These are phyloP conservation scores for Harpalus rubripes DNA, from an alignment of 2,888 invertebrate species.

Conservation along the genomic window DNA sequence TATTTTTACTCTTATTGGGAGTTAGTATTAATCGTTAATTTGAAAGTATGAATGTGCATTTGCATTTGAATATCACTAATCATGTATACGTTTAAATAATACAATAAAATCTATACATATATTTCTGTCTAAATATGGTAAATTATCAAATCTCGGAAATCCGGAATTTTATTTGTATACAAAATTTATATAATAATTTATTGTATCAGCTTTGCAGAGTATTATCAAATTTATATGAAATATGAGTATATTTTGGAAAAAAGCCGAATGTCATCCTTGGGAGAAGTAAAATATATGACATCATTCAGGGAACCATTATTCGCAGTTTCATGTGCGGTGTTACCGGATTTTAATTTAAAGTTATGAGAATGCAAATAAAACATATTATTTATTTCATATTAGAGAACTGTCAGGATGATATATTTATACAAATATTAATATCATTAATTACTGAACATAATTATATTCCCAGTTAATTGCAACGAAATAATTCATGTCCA, in stretches of 20 bases:
- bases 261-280: constrained; percentile 13
- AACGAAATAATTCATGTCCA: constrained; percentile 4
- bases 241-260: neutral
- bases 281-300: constrained; percentile 10
- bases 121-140: neutral
- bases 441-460: constrained; percentile 40
- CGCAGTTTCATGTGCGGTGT: neutral
- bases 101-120: no score
- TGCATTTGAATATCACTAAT: no score
- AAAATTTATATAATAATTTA: constrained; percentile 8
- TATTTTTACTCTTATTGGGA: no score
- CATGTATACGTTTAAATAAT: no score
- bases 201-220: neutral
- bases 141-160: neutral
- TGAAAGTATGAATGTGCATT: no score
- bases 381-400: constrained; percentile 27
- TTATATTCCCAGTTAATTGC: constrained; percentile 40
- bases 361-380: constrained; percentile 27
- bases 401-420: constrained; percentile 10
- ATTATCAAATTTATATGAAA: neutral
- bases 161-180: neutral
- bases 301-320: constrained; percentile 18
- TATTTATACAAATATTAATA: constrained; percentile 35
- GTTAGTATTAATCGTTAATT: no score
- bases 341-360: constrained; percentile 18